A percentile compares a stretch with the other conserved stretches of the same genome.
Evolutionary conservation across 2,113 vertebrate species (phyloP).

Genomic region (Lutjanus erythropterus): DNA sequence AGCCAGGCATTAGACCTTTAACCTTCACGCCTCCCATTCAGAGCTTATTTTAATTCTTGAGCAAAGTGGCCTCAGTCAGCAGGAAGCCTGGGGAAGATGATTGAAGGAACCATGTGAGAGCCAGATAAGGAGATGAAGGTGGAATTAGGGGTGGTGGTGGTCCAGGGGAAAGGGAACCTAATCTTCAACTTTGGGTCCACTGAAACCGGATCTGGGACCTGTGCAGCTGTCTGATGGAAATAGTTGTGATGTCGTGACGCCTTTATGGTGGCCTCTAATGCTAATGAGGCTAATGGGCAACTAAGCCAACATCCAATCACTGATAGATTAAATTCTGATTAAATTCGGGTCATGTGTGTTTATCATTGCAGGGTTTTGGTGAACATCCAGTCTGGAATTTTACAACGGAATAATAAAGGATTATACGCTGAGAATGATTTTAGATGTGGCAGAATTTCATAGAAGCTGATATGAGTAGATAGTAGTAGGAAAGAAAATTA

Average conservation of each 20-base stretch:
- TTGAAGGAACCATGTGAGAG: slow-evolving; percentile 70
- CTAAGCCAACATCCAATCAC: slow-evolving; percentile 39
- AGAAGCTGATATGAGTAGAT: not conserved
- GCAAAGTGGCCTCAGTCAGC: slow-evolving; percentile 44
- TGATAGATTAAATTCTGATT: slow-evolving; percentile 1
- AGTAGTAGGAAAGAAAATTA: too few species aligned
- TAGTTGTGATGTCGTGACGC: slow-evolving; percentile 58
- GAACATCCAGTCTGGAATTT: not conserved
- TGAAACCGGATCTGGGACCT: slow-evolving; percentile 80
- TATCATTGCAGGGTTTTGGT: slow-evolving; percentile 1
- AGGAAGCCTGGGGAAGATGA: slow-evolving; percentile 40
- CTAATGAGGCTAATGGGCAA: slow-evolving; percentile 44
- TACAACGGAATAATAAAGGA: too few species aligned
- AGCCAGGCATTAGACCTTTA: not conserved
- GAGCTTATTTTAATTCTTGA: slow-evolving; percentile 61
- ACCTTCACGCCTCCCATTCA: slow-evolving; percentile 2
- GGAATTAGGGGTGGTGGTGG: slow-evolving; percentile 76
- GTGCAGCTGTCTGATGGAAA: slow-evolving; percentile 87
- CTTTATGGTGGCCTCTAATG: slow-evolving; percentile 31
- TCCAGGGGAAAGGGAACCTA: slow-evolving; percentile 83
- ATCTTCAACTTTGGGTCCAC: slow-evolving; percentile 65
- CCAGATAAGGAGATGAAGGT: slow-evolving; percentile 81
- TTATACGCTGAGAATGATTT: not conserved
- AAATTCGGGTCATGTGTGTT: slow-evolving; percentile 21
- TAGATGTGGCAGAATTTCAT: not conserved